These are phyloP conservation scores for Orthosia gothica DNA, from an alignment of 2,888 invertebrate species.

Conservation along the genomic window DNA sequence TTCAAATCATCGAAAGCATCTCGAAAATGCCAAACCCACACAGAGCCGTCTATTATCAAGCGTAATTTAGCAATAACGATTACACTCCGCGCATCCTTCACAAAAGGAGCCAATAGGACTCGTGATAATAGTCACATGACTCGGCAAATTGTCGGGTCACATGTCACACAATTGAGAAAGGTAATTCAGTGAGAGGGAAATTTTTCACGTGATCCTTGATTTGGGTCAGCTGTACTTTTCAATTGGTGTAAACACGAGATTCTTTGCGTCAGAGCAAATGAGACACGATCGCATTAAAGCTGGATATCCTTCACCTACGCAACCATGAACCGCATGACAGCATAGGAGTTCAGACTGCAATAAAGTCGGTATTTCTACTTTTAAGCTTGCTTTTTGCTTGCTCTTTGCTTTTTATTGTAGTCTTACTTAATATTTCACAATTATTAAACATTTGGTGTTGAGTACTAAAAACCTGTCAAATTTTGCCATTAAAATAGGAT, in stretches of 20 bases:
- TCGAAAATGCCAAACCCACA: slow-evolving; percentile 32
- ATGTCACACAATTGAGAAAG: slow-evolving; percentile 50
- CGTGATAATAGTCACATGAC: slow-evolving; percentile 57
- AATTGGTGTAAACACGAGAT: background rate
- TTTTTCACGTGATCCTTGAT: slow-evolving; percentile 29
- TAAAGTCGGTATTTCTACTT: background rate
- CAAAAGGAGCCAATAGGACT: slow-evolving; percentile 59
- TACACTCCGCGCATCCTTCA: slow-evolving; percentile 57
- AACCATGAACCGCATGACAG: background rate
- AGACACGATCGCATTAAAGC: background rate
- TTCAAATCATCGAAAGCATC: background rate
- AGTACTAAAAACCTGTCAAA: too few relatives aligned
- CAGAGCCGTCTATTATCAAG: slow-evolving; percentile 48
- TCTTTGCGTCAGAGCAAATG: background rate
- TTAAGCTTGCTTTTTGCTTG: too few relatives aligned
- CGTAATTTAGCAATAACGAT: slow-evolving; percentile 68
- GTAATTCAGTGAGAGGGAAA: slow-evolving; percentile 28
- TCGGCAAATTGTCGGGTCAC: slow-evolving; percentile 50
- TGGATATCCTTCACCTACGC: background rate
- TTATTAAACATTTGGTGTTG: too few relatives aligned
- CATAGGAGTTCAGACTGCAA: background rate
- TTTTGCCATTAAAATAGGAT: too few relatives aligned
- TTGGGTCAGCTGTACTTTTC: slow-evolving; percentile 17
- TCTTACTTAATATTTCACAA: too few relatives aligned
- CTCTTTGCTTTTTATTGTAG: too few relatives aligned